Evolutionary conservation across 2,797 vertebrate species (phyloP).

Genomic region (Caiman crocodilus): DNA sequence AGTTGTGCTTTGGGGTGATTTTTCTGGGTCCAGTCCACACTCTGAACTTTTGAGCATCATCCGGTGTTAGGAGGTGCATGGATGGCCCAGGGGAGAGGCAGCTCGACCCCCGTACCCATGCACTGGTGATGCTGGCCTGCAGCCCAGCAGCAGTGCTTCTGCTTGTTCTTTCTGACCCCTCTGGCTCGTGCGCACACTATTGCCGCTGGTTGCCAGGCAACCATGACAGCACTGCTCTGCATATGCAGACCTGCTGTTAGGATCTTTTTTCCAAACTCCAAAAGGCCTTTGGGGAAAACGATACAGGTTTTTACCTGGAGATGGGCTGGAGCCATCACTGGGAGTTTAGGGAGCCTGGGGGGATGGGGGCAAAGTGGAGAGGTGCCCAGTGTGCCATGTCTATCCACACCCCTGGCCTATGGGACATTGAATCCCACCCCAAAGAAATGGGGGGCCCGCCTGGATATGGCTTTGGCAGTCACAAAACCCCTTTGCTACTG

Average conservation of each 20-base stretch:
- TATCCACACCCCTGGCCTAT: background rate
- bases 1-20: background rate
- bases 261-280: background rate
- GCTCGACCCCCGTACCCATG: background rate
- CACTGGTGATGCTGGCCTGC: background rate
- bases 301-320: background rate
- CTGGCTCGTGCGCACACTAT: background rate
- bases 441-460: no score
- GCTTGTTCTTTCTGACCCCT: background rate
- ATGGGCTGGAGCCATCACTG: background rate
- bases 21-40: background rate
- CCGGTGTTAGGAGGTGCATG: background rate
- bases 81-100: no score
- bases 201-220: slow-evolving; percentile 46
- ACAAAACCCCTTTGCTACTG: no score
- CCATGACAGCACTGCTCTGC: background rate
- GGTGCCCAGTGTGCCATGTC: background rate
- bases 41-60: background rate
- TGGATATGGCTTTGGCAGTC: no score
- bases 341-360: background rate
- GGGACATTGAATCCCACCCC: no score
- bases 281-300: background rate
- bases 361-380: background rate
- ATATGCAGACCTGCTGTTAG: slow-evolving; percentile 13
- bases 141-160: background rate